Evolutionary conservation across 2,888 invertebrate genomes (phyloP), one percentile per base, ranked within the genome.

Genomic region (Opisthograptis luteolata): DNA sequence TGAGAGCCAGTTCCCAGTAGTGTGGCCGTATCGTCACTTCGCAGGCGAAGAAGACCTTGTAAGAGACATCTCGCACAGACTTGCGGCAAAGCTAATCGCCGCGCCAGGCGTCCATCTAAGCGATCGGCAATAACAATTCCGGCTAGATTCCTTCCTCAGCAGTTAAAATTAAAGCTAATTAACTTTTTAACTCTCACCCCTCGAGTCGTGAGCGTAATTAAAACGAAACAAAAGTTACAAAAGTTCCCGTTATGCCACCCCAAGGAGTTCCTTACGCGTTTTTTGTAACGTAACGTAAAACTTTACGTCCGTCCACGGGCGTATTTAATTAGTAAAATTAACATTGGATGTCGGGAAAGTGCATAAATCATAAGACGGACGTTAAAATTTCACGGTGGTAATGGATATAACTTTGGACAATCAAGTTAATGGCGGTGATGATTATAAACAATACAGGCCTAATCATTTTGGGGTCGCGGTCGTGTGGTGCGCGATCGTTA

Each of bases 151-250:
- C 62, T 64, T 62, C 71, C 71, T 65, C 60, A 59, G 66, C 76
- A 74, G 77, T 84, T 79, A 86, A 84, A 86, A 86, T 86, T 85
- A 78, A 81, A 83, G 76, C 81, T 83, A 84, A 85, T 84, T 85
- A 84, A 82, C 83, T 84, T 86, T 84, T 84, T 81, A 79, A 79
- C 78, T 83, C 71, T 62, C 63, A 68, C 68, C 63, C 70, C 71
- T 17, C 70, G 19, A 37, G 39, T 60, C 63, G 65, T 43, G 48
- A 54, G 81, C 74, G 75, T 82, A 79, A 86, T 86, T 86, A 85
- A 85, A 85, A 78, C 76, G 76, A 81, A 84, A 84, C 84, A 84
- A 82, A 84, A 85, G 75, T 81, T 74, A 84, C 84, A 84, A 82
- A 84, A 85, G 75, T 81, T 74, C 77, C 79, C 77, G 81, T 83